Base-by-base conservation (phyloP, 2,113 vertebrate genomes). In the Petromus typicus region DNA sequence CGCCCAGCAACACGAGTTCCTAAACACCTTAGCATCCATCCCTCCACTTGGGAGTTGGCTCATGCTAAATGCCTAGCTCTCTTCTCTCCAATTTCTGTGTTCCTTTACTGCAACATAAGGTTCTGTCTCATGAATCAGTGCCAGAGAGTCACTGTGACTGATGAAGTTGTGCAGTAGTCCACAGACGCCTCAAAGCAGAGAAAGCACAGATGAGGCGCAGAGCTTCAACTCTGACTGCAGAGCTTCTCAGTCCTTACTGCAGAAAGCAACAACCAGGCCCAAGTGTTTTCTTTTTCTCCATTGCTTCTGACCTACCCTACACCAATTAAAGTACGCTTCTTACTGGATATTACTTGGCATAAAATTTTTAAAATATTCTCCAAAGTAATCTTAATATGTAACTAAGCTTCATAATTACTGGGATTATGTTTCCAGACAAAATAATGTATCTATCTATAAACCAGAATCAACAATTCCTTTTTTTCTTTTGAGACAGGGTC, bases 121-220 rank as follows among this genome's bases (percentile, higher is more conserved):
- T 57, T 85, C 43, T 56, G 7, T 43, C 57, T 93, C 63, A 86
- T 56, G 64, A 93, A 61, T 91, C 90, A 93, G 37, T 69, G 73
- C 45, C 86, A 75, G 61, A 91, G 61, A 96, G 56, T 95, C 91
- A 86, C 69, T 27, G 43, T 56, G 69, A 93, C 59, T 0, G 1
- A 61, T 83, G 66, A 94, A 95, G 73, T 20, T 67, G 4, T 14
- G 14, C 87, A n/a, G 32, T 51, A 92, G 95, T 63, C 82, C 57
- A 32, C 66, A 96, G 67, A 82, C 30, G n/a, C 84, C 91, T 95
- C 71, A 37, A 95, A 92, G 54, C 3, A 92, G 25, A 95, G 90
- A 92, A 73, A 81, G 54, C 18, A 66, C 54, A n/a, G n/a, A 40
- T 37, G 92, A 85, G 40, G 45, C 45, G 48, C 48, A 66, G 73